Conservation (phyloP, 2,797 vertebrate genomes). For the Eulemur rubriventer region DNA sequence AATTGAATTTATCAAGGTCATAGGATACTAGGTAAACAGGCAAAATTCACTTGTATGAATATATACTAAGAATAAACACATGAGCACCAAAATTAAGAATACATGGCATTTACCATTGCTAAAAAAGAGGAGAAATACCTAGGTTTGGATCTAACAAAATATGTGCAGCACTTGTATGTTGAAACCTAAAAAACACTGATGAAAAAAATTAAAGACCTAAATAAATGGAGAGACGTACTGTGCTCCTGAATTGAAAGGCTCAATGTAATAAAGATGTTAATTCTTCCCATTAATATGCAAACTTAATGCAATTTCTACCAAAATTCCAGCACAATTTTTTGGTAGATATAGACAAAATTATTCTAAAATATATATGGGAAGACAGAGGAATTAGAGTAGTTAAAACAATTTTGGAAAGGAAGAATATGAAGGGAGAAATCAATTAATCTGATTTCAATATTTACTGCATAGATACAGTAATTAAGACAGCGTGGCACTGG, state of each 20-base stretch:
- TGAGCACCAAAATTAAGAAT: background rate
- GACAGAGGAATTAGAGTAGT: background rate
- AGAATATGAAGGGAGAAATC: background rate
- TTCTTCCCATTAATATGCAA: background rate
- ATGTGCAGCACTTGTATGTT: background rate
- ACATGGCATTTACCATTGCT: background rate
- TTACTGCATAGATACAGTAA: background rate
- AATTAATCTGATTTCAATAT: background rate
- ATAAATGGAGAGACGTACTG: background rate
- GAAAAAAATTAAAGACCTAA: background rate
- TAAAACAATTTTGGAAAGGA: background rate
- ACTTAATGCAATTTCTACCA: background rate
- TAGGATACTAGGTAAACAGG: background rate
- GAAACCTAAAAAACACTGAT: background rate
- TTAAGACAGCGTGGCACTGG: background rate
- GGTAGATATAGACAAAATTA: background rate
- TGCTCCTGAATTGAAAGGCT: background rate
- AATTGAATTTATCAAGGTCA: background rate
- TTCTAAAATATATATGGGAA: background rate
- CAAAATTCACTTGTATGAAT: background rate
- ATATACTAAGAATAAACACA: background rate
- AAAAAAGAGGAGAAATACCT: background rate
- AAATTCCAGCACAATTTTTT: background rate
- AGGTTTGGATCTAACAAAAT: background rate
- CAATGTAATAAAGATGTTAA: background rate